Evolutionary conservation across 2,113 vertebrate genomes (phyloP).

Genomic region (Pangasianodon hypophthalmus): DNA sequence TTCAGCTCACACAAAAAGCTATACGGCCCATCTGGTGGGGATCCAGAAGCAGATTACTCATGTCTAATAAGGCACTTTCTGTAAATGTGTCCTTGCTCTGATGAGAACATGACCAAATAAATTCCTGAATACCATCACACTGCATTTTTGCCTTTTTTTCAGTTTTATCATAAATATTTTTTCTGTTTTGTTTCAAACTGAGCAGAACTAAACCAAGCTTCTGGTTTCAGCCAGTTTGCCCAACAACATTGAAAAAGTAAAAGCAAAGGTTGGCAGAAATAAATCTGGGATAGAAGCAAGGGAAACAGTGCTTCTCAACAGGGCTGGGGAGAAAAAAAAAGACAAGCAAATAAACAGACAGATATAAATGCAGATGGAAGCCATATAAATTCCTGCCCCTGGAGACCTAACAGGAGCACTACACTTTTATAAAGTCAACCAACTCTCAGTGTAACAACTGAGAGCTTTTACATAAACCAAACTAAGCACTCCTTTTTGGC

Average conservation of each 20-base stretch:
- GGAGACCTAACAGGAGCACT: conserved; percentile 57
- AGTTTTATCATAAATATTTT: neutral
- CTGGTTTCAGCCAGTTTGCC: conserved; percentile 23
- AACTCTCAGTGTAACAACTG: neutral
- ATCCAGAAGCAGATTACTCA: conserved; percentile 37
- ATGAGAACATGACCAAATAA: conserved; percentile 32
- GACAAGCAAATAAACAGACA: conserved; percentile 37
- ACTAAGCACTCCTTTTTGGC: conserved; percentile 10
- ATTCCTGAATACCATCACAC: neutral
- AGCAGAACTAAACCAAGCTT: conserved; percentile 1
- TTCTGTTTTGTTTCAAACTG: neutral
- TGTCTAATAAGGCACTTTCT: conserved; percentile 55
- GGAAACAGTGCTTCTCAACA: neutral
- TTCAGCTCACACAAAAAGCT: neutral
- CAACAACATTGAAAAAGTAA: neutral
- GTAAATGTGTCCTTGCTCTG: conserved; percentile 34
- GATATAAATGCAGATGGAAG: conserved; percentile 11
- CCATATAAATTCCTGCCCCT: conserved; percentile 65
- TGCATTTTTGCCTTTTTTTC: neutral
- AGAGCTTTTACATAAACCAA: neutral
- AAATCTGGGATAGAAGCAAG: neutral
- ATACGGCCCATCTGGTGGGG: neutral
- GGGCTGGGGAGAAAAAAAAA: neutral
- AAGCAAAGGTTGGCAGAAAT: neutral
- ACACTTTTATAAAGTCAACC: conserved; percentile 47